phyloP scores from a whole-genome alignment of 1,140 invertebrate genomes.

The Nasonia longicornis region DNA sequence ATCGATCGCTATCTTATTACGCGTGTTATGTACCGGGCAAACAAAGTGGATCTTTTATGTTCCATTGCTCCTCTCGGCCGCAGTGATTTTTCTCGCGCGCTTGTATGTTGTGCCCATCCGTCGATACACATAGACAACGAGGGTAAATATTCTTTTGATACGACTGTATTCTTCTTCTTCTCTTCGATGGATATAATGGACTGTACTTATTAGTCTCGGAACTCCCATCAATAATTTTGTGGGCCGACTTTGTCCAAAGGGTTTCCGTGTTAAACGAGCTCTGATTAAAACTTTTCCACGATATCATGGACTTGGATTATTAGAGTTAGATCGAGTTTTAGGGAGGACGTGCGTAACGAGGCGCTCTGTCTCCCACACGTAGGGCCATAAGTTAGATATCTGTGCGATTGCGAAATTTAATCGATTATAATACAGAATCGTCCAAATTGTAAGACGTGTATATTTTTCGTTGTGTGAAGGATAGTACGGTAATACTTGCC shows the following conservation, averaged over 20 bases:
- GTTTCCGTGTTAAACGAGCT: background rate
- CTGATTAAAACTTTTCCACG: background rate
- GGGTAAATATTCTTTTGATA: no score
- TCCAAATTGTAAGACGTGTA: background rate
- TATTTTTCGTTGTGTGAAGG: background rate
- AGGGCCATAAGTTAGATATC: constrained; percentile 15
- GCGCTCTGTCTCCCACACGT: background rate
- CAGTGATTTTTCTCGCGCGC: no score
- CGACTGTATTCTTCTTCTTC: no score
- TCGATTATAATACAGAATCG: no score
- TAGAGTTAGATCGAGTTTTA: constrained; percentile 15
- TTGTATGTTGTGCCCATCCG: no score
- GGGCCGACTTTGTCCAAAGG: background rate
- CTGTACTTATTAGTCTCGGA: background rate
- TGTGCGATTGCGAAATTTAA: background rate
- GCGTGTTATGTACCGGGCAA: background rate
- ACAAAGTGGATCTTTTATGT: background rate
- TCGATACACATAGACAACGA: no score
- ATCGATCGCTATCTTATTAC: no score
- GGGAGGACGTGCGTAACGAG: constrained; percentile 1
- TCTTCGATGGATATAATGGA: background rate
- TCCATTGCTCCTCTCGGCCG: no score
- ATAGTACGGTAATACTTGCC: background rate
- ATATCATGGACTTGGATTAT: constrained; percentile 16
- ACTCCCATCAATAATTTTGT: background rate